Evolutionary conservation across 2,888 invertebrate species (phyloP), one percentile per base, ranked within the genome.

Genomic region (Andrena dorsata): DNA sequence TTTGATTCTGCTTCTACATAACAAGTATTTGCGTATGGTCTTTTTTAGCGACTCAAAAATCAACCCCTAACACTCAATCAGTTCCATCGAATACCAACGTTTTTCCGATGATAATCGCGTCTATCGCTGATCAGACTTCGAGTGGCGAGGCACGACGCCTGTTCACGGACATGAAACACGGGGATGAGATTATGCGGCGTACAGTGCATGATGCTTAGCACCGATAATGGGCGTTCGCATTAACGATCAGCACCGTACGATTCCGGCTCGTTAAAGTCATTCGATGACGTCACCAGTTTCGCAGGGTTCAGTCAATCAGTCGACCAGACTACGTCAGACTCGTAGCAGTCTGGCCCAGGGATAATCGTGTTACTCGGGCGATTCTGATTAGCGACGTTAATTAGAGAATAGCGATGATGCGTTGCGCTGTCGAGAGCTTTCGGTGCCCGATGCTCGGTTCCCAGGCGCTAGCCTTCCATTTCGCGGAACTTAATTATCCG

Each of bases 361-460:
- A 91, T 93, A 93, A 93, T 92, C 92, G 90, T 86, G 90, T 93
- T 93, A 93, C 85, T 90, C 90, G 89, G 83, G 90, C 89, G 90
- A 90, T 92, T 90, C 92, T 91, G 93, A 92, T 92, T 91, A 92
- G 91, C 90, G 90, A 90, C 92, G 91, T 93, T 92, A 93, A 93
- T 93, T 93, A 92, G 91, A 87, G 91, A 92, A 92, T 90, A 90
- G 92, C 91, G 90, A 91, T 91, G 92, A 91, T 92, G 91, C 91
- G 90, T 87, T 84, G 86, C 83, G 76, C 86, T 77, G 86, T 87
- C 83, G 90, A 90, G 89, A 86, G 91, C 89, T 90, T 89, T 88
- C 84, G 86, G 81, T 81, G 86, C 72, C 70, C 83, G 84, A 83
- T 84, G 82, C 83, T 76, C 70, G 71, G 49, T 74, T 64, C 72